Base-by-base conservation (phyloP, 92 coral and sea anemone genomes). In the Epizoanthus stellaris region DNA sequence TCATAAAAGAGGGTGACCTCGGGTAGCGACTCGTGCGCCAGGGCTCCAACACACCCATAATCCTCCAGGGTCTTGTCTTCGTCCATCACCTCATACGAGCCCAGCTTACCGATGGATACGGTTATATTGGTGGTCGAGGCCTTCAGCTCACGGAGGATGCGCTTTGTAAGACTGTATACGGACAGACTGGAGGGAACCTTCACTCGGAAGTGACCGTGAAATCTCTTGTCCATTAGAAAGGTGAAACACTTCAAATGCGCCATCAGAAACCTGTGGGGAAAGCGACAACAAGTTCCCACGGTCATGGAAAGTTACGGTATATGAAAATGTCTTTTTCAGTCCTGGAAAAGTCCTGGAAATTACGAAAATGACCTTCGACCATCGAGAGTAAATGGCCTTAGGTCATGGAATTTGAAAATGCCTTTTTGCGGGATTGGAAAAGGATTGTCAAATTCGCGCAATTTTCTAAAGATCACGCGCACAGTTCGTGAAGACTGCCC, bases 71-170 rank as follows among this genome's bases (percentile, higher is more conserved):
- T 88, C 88, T 67, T 89, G 63, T 59, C 69, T 8, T 74, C 65
- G 9, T 79, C 89, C 73, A 94, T 88, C 36, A 62, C 58, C 49
- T 92, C 91, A 9, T 77, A 79, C 16, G 77, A 80, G 45, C 82
- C 89, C 25, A 68, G 82, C 1, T 75, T 59, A 11, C 76, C 71
- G 5, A 83, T 87, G n/a, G 86, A 76, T 42, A 93, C 90, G 17
- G 88, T 84, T 16, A 94, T 45, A 64, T 92, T 77, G 6, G 80
- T 82, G 17, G 91, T 88, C 19, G 91, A 85, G 58, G 92, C 87
- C 4, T 93, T 93, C 73, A 94, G 77, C 77, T 92, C 95, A 14
- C 84, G 75, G 70, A 82, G 91, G 34, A 90, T 89, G 36, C 92
- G 72, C 87, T 85, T 64, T 36, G 88, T 80, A 36, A 94, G 73